phyloP scores from a whole-genome alignment of 1,140 invertebrate genomes.

The Helicoverpa zea region DNA sequence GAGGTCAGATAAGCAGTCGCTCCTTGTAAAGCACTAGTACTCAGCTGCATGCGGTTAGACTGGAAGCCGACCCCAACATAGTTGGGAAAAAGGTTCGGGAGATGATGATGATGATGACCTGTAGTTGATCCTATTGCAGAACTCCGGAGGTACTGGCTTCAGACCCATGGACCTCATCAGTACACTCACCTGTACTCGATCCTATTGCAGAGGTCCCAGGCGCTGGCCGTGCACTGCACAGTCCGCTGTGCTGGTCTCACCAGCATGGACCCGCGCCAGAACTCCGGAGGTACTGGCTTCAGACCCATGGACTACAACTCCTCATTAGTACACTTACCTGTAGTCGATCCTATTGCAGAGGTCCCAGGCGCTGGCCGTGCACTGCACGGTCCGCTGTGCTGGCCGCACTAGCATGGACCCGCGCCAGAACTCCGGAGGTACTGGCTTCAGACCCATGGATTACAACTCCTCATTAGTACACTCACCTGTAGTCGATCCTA shows the following conservation, averaged over 20 bases:
- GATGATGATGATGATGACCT: too few relatives aligned
- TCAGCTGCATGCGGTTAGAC: too few relatives aligned
- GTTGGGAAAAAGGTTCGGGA: too few relatives aligned
- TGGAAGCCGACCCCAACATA: too few relatives aligned
- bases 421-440: constrained; percentile 93
- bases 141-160: constrained; percentile 66
- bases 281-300: constrained; percentile 66
- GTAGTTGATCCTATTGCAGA: constrained; percentile 66
- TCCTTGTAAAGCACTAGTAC: too few relatives aligned
- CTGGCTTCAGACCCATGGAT: constrained; percentile 92
- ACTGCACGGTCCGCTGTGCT: constrained; percentile 91
- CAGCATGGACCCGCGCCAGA: constrained; percentile 93
- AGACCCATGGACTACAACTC: constrained; percentile 90
- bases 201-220: constrained; percentile 95
- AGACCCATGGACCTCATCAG: constrained; percentile 91
- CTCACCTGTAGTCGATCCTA: constrained; percentile 92
- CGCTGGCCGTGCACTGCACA: constrained; percentile 94
- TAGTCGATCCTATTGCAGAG: constrained; percentile 94
- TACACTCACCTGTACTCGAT: constrained; percentile 91
- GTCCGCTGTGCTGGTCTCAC: constrained; percentile 91
- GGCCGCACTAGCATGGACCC: constrained; percentile 92
- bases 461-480: constrained; percentile 85
- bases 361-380: constrained; percentile 96
- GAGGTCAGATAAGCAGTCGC: too few relatives aligned
- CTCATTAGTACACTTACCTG: constrained; percentile 86